Evolutionary conservation across 2,113 vertebrate genomes (phyloP), one percentile per base, ranked within the genome.

Genomic region (Indri indri): DNA sequence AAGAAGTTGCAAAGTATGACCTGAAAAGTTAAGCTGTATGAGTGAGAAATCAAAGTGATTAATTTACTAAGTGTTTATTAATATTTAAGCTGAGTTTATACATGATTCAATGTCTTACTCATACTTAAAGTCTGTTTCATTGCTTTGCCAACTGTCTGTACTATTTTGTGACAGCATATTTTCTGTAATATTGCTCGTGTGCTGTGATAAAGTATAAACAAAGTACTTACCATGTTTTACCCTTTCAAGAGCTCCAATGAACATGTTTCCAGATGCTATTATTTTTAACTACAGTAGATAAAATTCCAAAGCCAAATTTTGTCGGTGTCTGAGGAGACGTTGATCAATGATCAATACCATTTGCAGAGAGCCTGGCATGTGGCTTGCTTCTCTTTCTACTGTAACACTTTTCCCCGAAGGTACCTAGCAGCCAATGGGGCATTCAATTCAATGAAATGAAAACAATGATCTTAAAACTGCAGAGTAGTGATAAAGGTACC

Each of bases 1-100:
- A n/a, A n/a, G n/a, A n/a, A n/a, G n/a, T 18, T 5, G 2, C 25
- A 23, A 27, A 25, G 50, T 37, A 20, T 4, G 3, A 8, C 50
- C 12, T 2, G 23, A 32, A 73, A 52, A 3, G 14, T 18, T 18
- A 23, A 86, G 37, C n/a, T 0, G 0, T 11, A 1, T 3, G 37
- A 37, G 17, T n/a, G 27, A 1, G 14, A 54, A 32, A 40, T 74
- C 27, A 37, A 37, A 83, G 52, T 34, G 80, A 83, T 90, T 30
- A 40, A 82, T 61, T 70, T 30, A 45, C 63, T 79, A 8, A 81
- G 30, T 71, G 73, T 70, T 30, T 65, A 17, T 91, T 89, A n/a
- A 40, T 82, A 47, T 77, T n/a, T 63, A n/a, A 61, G 8, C 18
- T 14, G 71, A 42, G 59, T 30, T 9, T 32, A 13, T 3, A 4